phyloP scores from a whole-genome alignment of 2,888 invertebrate species.

The Macaria liturata region DNA sequence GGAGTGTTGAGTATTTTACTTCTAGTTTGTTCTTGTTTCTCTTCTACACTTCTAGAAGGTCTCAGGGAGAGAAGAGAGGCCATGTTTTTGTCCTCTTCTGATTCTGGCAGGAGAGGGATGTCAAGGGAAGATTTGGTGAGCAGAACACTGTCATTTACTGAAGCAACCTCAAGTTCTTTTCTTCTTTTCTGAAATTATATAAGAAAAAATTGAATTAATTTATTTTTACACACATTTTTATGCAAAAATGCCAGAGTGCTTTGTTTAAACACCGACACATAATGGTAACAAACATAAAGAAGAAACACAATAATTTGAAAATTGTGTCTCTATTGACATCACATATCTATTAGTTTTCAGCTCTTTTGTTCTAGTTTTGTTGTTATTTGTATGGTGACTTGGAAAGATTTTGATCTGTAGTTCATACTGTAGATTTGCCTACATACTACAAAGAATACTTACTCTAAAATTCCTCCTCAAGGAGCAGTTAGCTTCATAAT shows the following conservation, averaged over 20 bases:
- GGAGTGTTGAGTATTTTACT: constrained; percentile 80
- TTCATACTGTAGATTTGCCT: too few species aligned
- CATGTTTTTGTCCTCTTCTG: constrained; percentile 90
- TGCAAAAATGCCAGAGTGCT: too few species aligned
- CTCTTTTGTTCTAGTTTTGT: too few species aligned
- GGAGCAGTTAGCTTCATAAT: constrained; percentile 94
- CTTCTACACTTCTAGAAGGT: constrained; percentile 84
- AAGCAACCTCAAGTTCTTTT: constrained; percentile 88
- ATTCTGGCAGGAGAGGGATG: constrained; percentile 90
- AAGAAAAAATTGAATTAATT: background rate
- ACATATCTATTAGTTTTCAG: too few species aligned
- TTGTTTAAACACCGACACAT: too few species aligned
- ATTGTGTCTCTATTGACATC: too few species aligned
- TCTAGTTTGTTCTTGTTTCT: constrained; percentile 77
- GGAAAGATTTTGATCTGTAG: too few species aligned
- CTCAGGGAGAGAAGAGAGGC: constrained; percentile 89
- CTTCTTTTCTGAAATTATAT: constrained; percentile 80
- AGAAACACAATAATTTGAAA: too few species aligned
- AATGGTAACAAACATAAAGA: too few species aligned
- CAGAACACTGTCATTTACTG: constrained; percentile 87
- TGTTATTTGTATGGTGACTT: too few species aligned
- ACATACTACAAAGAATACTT: constrained; percentile 44
- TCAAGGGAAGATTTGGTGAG: constrained; percentile 90
- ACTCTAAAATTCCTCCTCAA: constrained; percentile 94
- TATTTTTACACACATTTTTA: too few species aligned